A percentile compares a stretch with the other conserved stretches of the same genome.
Conservation (phyloP, 2,113 vertebrate species). For the Ifrita kowaldi region DNA sequence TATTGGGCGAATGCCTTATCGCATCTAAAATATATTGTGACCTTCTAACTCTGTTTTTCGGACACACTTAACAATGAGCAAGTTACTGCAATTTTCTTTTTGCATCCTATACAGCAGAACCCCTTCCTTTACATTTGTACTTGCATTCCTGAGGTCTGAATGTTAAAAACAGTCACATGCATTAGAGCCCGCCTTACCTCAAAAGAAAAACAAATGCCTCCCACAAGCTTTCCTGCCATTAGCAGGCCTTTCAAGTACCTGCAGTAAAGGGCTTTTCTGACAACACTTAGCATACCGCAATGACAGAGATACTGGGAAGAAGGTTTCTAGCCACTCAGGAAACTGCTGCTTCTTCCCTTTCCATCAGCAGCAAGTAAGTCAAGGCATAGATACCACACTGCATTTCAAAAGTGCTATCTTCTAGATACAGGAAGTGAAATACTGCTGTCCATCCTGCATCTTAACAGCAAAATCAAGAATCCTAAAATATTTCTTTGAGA, state of each 20-base stretch:
- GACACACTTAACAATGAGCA: not conserved
- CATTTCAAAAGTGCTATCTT: not conserved
- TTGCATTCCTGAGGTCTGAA: not conserved
- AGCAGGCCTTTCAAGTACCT: not conserved
- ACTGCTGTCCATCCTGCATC: not conserved
- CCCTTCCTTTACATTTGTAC: not conserved
- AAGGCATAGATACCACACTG: not conserved
- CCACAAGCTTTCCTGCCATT: not conserved
- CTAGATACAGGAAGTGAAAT: not conserved
- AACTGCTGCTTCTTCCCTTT: not conserved
- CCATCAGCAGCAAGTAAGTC: not conserved
- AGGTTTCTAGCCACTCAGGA: not conserved
- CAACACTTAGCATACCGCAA: not conserved
- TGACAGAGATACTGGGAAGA: not conserved
- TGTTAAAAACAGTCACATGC: not conserved
- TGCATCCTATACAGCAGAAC: not conserved
- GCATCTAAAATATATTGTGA: not conserved
- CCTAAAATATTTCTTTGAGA: not conserved
- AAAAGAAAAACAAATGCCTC: not conserved
- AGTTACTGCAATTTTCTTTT: not conserved
- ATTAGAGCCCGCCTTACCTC: not conserved
- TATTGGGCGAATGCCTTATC: not conserved
- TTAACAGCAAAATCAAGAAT: not conserved
- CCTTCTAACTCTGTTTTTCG: not conserved
- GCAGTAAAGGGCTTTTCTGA: not conserved